These are phyloP conservation scores for Cossypha dichroa DNA, from an alignment of 2,797 vertebrate species.

Conservation along the genomic window DNA sequence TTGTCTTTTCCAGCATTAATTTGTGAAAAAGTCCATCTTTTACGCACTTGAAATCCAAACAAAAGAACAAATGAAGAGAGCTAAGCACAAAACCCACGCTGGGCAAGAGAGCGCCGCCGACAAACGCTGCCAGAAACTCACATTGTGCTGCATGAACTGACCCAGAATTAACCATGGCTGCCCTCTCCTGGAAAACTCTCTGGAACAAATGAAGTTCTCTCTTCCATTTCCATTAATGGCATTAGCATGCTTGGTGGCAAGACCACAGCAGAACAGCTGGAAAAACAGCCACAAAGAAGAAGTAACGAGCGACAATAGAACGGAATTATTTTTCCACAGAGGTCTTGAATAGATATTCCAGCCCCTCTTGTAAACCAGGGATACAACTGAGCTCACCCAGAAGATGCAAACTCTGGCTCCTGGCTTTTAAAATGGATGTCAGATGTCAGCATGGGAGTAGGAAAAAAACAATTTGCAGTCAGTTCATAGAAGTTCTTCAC, in stretches of 20 bases:
- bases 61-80: conserved; percentile 42
- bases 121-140: not conserved
- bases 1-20: conserved; percentile 27
- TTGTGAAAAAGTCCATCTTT: conserved; percentile 24
- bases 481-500: not conserved
- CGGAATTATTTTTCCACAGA: not conserved
- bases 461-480: not conserved
- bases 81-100: conserved; percentile 8
- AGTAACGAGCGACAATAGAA: not conserved
- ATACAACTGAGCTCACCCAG: not conserved
- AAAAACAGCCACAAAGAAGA: not conserved
- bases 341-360: not conserved
- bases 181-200: conserved; percentile 48
- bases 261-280: not conserved
- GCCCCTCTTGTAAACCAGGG: not conserved
- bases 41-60: not conserved
- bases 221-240: not conserved
- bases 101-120: not conserved
- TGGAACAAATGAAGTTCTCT: conserved; percentile 26
- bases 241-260: conserved; percentile 14
- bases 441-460: not conserved
- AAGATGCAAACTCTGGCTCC: not conserved
- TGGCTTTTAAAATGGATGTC: not conserved
- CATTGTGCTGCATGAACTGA: not conserved
- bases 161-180: conserved; percentile 59